Evolutionary conservation across 2,888 invertebrate genomes (phyloP).

Genomic region (Synergus laeviventris): DNA sequence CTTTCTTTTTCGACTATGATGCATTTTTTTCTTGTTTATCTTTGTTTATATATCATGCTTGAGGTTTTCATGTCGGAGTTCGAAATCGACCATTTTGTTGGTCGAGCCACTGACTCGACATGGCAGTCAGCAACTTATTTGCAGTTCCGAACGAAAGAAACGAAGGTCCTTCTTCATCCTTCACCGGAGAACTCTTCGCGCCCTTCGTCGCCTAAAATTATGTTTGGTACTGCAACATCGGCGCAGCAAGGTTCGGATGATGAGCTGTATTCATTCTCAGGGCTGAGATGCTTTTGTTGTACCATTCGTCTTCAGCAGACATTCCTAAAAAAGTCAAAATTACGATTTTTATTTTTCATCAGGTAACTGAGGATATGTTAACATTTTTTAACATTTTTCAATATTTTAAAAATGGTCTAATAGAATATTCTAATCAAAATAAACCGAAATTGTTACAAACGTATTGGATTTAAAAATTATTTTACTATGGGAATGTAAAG

Average conservation of each 20-base stretch:
- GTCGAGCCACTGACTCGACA: slow-evolving; percentile 37
- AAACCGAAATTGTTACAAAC: too few species aligned
- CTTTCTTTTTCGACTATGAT: slow-evolving; percentile 34
- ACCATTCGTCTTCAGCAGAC: slow-evolving; percentile 97
- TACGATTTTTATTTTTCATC: too few species aligned
- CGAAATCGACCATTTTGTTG: slow-evolving; percentile 31
- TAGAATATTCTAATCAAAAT: too few species aligned
- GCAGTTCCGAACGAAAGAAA: slow-evolving; percentile 55
- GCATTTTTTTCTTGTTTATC: slow-evolving; percentile 17
- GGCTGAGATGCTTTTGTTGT: slow-evolving; percentile 98
- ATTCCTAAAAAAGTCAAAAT: slow-evolving; percentile 81
- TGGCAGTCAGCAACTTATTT: slow-evolving; percentile 42
- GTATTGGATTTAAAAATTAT: too few species aligned
- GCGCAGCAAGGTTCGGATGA: slow-evolving; percentile 95
- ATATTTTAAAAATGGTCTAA: too few species aligned
- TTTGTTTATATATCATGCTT: slow-evolving; percentile 18
- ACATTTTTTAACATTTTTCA: too few species aligned
- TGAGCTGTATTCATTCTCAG: slow-evolving; percentile 97
- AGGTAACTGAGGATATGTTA: too few species aligned
- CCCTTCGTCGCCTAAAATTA: slow-evolving; percentile 79
- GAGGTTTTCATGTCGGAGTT: slow-evolving; percentile 29
- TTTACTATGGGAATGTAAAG: too few species aligned
- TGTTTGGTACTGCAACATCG: slow-evolving; percentile 98
- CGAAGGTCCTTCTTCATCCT: slow-evolving; percentile 52
- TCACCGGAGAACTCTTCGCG: slow-evolving; percentile 50